Base-by-base conservation (phyloP, 2,888 invertebrate species). In the Homarus gammarus region DNA sequence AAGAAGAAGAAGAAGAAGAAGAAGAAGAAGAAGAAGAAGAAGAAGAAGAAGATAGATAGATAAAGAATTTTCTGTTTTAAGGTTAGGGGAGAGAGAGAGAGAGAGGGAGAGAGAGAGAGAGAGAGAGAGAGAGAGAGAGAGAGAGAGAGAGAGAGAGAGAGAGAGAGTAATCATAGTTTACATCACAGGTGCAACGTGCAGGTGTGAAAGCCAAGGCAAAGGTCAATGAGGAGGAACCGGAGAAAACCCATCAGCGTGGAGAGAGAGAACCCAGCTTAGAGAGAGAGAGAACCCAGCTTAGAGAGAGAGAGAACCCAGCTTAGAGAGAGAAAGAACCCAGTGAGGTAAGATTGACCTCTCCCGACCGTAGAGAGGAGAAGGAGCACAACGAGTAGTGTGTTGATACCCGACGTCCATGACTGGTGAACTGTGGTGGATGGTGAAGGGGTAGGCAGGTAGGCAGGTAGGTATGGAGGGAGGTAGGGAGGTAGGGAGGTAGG, bases 121-220 rank as follows among this genome's bases (percentile, higher is more conserved):
- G 73, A 73, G 38, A 73, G 73, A 73, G 38, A 73, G 73, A 73
- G 73, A 73, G 73, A 73, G 73, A 49, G 49, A 49, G n/a, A 38
- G 73, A 72, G 72, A 72, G 72, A 68, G 68, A 68, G 68, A 73
- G 73, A 73, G 73, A 73, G 73, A 73, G 73, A 73, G 73, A 73
- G 73, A 73, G 73, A 73, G 73, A 73, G 73, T 73, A 73, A 73
- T 73, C 73, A 40, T 73, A 73, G 36, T 73, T 73, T 40, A 73
- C 40, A 40, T 73, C 73, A 36, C 3, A 12, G 3, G 27, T 5
- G 12, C 33, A 36, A 27, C 10, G 31, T 18, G 8, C 33, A 73
- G 27, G 38, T 36, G n/a, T 18, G 22, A 10, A 38, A 33, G 70
- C 6, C 8, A 27, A 27, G 15, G 70, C 5, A 10, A 27, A 38